Evolutionary conservation across 2,797 vertebrate species (phyloP).

Genomic region (Oreochromis mossambicus): DNA sequence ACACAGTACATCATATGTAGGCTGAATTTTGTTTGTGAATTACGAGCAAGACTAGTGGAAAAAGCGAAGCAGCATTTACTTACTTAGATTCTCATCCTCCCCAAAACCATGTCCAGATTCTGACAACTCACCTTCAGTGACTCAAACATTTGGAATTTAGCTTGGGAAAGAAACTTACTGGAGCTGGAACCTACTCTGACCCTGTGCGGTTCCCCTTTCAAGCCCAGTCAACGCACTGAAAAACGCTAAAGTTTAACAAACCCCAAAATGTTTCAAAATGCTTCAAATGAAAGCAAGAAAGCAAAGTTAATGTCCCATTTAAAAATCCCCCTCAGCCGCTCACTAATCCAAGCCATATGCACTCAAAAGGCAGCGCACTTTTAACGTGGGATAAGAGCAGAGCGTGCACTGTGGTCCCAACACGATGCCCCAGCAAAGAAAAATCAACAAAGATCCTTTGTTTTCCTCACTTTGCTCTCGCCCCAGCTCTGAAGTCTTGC

Average conservation of each 20-base stretch:
- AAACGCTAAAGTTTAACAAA: neutral
- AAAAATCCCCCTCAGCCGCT: conserved; percentile 39
- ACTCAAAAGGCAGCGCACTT: conserved; percentile 42
- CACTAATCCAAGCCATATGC: conserved; percentile 71
- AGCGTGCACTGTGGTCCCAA: conserved; percentile 28
- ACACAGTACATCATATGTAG: neutral
- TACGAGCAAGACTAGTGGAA: neutral
- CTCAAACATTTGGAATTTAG: conserved; percentile 64
- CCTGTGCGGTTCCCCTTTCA: conserved; percentile 13
- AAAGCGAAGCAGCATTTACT: neutral
- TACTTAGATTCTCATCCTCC: neutral
- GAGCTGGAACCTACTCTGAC: conserved; percentile 54
- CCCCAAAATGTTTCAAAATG: neutral
- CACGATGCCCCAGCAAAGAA: conserved; percentile 38
- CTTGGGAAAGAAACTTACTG: conserved; percentile 37
- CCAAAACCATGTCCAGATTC: neutral
- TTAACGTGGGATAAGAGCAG: conserved; percentile 40
- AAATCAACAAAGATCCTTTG: conserved; percentile 65
- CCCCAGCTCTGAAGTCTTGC: conserved; percentile 45
- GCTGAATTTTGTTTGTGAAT: neutral
- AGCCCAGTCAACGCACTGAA: neutral
- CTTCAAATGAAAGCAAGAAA: neutral
- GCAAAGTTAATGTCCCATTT: conserved; percentile 7
- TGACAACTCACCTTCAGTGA: conserved; percentile 48
- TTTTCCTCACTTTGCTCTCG: conserved; percentile 48